These are phyloP conservation scores for Cinclus mexicanus DNA, from an alignment of 2,113 vertebrate genomes.

Conservation along the genomic window DNA sequence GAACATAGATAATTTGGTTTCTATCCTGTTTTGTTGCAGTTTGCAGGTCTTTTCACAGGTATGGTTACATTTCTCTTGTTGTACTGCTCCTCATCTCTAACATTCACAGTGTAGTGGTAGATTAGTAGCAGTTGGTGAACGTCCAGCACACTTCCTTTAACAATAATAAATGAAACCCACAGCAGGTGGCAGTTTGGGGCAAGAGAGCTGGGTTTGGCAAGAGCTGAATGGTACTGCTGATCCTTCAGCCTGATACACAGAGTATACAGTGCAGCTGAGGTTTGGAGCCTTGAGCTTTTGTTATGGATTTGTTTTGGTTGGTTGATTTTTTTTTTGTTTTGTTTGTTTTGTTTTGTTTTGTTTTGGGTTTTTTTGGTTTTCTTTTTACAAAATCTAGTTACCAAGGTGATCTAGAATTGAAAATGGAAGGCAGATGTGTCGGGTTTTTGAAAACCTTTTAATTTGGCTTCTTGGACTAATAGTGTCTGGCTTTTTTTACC, in stretches of 20 bases:
- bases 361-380: background rate
- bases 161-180: background rate
- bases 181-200: background rate
- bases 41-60: background rate
- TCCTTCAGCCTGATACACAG: constrained; percentile 1
- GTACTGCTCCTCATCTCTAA: background rate
- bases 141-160: background rate
- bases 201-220: background rate
- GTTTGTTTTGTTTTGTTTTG: background rate
- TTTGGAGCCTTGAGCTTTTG: background rate
- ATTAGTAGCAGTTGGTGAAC: background rate
- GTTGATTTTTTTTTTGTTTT: background rate
- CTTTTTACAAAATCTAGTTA: constrained; percentile 57
- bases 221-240: background rate
- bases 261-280: constrained; percentile 54
- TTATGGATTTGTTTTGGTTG: background rate
- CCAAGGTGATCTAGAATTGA: constrained; percentile 72
- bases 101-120: background rate
- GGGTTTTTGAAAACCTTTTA: background rate
- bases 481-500: background rate
- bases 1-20: background rate
- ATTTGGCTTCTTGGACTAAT: background rate
- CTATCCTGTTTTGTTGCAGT: background rate
- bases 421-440: constrained; percentile 60
- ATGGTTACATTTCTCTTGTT: background rate